Percentiles rank a stretch among this genome's conserved stretches.
Evolutionary conservation across 2,113 vertebrate species (phyloP).

Genomic region (Tylochromis polylepis): DNA sequence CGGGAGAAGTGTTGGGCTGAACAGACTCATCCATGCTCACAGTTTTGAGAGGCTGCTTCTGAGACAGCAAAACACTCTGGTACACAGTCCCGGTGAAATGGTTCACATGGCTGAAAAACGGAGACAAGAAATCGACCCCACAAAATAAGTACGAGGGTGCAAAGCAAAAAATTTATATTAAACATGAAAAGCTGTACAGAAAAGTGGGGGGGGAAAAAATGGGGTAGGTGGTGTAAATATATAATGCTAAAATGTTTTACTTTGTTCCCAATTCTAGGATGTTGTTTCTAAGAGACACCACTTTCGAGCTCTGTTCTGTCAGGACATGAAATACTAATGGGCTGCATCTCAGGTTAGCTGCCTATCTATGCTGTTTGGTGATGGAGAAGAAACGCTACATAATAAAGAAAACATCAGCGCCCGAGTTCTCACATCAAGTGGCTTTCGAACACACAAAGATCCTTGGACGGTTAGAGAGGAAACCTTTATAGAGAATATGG

Average conservation of each 20-base stretch:
- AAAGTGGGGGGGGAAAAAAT: not conserved
- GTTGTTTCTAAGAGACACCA: not conserved
- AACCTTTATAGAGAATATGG: not conserved
- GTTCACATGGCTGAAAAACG: conserved; percentile 82
- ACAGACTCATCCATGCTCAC: conserved; percentile 85
- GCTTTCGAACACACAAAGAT: conserved; percentile 2
- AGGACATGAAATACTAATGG: conserved; percentile 10
- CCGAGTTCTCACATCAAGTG: not conserved
- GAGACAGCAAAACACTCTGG: conserved; percentile 86
- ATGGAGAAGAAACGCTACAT: not conserved
- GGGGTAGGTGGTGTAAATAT: not conserved
- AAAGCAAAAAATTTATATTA: not conserved
- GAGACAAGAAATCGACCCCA: not conserved
- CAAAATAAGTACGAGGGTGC: not conserved
- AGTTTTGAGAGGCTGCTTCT: conserved; percentile 75
- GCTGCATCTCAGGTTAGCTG: not conserved
- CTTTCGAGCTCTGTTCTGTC: not conserved
- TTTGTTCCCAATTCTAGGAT: not conserved
- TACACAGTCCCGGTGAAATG: conserved; percentile 93
- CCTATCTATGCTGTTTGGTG: not conserved
- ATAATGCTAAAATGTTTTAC: not conserved
- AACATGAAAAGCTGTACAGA: not conserved
- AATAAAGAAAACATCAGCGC: not conserved
- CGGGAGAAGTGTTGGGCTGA: conserved; percentile 88
- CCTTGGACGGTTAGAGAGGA: not conserved